Evolutionary conservation across 2,888 invertebrate species (phyloP).

Genomic region (Teinopalpus imperialis): DNA sequence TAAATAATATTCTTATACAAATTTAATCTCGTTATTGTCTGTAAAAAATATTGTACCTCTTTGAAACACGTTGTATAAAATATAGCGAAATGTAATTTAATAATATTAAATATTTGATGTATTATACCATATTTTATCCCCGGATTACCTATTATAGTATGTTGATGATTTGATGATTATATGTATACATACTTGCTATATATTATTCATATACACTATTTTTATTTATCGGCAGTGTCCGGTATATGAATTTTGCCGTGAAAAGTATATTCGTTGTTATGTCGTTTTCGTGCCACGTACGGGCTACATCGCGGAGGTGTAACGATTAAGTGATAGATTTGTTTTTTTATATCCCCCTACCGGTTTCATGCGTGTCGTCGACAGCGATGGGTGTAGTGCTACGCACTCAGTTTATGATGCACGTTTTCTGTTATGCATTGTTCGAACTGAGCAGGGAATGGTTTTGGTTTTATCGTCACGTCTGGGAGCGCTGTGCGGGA

Average conservation of each 20-base stretch:
- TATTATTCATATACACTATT: conserved; percentile 76
- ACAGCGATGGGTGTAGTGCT: conserved; percentile 28
- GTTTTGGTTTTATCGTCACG: not conserved
- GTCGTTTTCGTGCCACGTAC: conserved; percentile 69
- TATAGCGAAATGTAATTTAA: conserved; percentile 68
- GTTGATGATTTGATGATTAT: conserved; percentile 53
- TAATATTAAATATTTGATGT: conserved; percentile 34
- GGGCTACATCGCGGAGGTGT: conserved; percentile 33
- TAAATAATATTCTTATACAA: too few relatives aligned
- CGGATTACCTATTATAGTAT: conserved; percentile 48
- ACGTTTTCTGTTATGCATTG: conserved; percentile 17
- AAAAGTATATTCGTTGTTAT: conserved; percentile 65
- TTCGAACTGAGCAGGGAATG: not conserved
- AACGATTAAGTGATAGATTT: conserved; percentile 13
- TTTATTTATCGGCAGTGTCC: conserved; percentile 59
- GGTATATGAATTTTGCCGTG: conserved; percentile 44
- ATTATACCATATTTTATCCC: conserved; percentile 59
- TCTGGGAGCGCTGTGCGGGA: not conserved
- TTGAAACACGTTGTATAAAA: conserved; percentile 38
- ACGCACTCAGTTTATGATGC: conserved; percentile 11
- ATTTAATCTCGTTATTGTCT: too few relatives aligned
- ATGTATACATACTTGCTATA: conserved; percentile 43
- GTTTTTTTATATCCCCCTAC: conserved; percentile 12
- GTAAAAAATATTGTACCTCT: too few relatives aligned
- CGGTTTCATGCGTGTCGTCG: conserved; percentile 26